Conservation (phyloP, 2,113 vertebrate genomes). For the Rynchops niger region DNA sequence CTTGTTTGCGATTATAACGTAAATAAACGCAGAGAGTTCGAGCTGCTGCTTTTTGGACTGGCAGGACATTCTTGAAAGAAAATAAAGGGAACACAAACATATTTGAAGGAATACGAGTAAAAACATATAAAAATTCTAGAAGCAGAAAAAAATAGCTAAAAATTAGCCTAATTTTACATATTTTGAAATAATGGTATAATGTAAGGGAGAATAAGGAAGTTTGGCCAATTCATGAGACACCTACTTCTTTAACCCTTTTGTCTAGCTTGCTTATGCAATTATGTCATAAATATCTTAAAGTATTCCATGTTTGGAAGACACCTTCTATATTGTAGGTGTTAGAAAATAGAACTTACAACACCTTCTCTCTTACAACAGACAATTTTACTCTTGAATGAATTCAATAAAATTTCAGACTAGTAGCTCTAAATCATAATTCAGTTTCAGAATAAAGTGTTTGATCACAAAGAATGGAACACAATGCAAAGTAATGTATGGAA, state of each 20-base stretch:
- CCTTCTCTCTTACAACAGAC: neutral
- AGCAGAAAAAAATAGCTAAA: neutral
- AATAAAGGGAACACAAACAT: slow-evolving; percentile 27
- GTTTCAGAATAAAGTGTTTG: neutral
- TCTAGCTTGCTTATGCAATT: neutral
- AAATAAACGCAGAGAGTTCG: slow-evolving; percentile 90
- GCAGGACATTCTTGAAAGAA: slow-evolving; percentile 88
- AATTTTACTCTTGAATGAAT: neutral
- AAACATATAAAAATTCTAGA: neutral
- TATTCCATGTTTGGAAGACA: neutral
- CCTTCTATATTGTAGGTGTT: neutral
- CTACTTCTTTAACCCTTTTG: neutral
- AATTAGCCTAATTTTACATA: neutral
- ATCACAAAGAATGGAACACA: neutral
- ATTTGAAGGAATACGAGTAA: neutral
- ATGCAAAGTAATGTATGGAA: neutral
- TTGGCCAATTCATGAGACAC: neutral
- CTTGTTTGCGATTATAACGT: slow-evolving; percentile 92
- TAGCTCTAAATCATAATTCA: neutral
- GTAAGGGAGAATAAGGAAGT: neutral
- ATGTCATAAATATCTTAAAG: neutral
- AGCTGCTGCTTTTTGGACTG: slow-evolving; percentile 91
- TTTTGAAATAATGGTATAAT: neutral
- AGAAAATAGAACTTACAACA: neutral
- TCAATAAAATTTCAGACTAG: neutral